These are phyloP conservation scores for Grammomys dolichurus DNA, from an alignment of 2,113 vertebrate genomes.

Conservation along the genomic window DNA sequence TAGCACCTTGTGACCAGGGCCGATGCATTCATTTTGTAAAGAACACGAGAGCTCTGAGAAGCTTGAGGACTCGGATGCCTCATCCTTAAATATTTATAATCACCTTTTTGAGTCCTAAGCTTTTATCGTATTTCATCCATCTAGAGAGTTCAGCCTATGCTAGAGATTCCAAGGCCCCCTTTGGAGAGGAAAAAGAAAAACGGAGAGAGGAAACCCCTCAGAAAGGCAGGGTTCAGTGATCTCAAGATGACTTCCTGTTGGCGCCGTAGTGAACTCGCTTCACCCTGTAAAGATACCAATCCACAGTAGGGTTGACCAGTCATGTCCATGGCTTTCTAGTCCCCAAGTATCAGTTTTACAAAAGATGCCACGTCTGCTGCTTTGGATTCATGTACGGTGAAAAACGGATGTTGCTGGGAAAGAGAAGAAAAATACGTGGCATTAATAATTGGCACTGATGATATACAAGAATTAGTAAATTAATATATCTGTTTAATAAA, in stretches of 20 bases:
- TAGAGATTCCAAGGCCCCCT: constrained; percentile 88
- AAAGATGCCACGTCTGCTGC: constrained; percentile 97
- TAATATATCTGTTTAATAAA: background rate
- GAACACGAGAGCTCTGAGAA: constrained; percentile 88
- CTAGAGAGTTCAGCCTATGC: constrained; percentile 88
- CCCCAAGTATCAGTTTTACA: constrained; percentile 95
- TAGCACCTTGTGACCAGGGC: constrained; percentile 89
- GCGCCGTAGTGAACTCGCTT: constrained; percentile 83
- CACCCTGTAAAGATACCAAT: constrained; percentile 86
- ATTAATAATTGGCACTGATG: constrained; percentile 54
- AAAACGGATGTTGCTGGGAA: constrained; percentile 96
- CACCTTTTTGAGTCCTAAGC: constrained; percentile 86
- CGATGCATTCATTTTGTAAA: constrained; percentile 87
- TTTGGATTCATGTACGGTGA: constrained; percentile 97
- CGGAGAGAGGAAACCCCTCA: constrained; percentile 64
- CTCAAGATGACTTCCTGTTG: constrained; percentile 82
- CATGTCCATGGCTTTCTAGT: constrained; percentile 88
- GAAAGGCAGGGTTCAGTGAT: constrained; percentile 73
- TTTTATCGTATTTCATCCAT: constrained; percentile 88
- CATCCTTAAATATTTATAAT: constrained; percentile 90
- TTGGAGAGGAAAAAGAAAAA: constrained; percentile 74
- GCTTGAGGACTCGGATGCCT: constrained; percentile 85
- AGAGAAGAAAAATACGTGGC: constrained; percentile 62
- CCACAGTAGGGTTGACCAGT: constrained; percentile 85
- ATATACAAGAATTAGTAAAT: background rate